phyloP scores from a whole-genome alignment of 37 sponge, comb jelly and placozoan genomes.

The Ephydatia muelleri region DNA sequence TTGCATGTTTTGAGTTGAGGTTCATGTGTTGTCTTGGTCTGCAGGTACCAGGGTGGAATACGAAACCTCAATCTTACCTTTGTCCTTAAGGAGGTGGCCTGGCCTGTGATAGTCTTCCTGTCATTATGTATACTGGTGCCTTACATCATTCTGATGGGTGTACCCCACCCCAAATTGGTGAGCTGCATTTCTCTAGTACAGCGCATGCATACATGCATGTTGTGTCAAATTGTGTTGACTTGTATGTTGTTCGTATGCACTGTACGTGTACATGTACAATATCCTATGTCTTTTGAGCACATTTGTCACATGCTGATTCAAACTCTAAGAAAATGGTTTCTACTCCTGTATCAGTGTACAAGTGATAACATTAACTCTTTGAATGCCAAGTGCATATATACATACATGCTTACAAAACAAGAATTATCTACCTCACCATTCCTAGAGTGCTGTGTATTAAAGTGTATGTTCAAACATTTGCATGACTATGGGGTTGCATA shows the following conservation, averaged over 20 bases:
- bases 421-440: too few species aligned
- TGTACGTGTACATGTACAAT: not conserved
- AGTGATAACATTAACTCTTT: too few species aligned
- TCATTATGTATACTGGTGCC: slow-evolving; percentile 60
- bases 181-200: not conserved
- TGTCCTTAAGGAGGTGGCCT: slow-evolving; percentile 64
- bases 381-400: too few species aligned
- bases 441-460: too few species aligned
- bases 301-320: too few species aligned
- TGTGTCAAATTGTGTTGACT: too few species aligned
- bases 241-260: not conserved
- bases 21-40: not conserved
- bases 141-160: slow-evolving; percentile 59
- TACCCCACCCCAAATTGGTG: slow-evolving; percentile 45
- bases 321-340: too few species aligned
- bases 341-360: too few species aligned
- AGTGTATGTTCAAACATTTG: too few species aligned
- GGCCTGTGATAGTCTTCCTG: slow-evolving; percentile 74
- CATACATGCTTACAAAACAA: too few species aligned
- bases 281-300: not conserved
- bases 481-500: too few species aligned
- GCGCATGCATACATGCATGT: not conserved
- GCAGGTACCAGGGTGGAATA: slow-evolving; percentile 82
- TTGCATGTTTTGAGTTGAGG: too few species aligned
- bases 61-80: slow-evolving; percentile 76